Conservation (phyloP, 23 tunicate species). For the Phallusia fumigata region DNA sequence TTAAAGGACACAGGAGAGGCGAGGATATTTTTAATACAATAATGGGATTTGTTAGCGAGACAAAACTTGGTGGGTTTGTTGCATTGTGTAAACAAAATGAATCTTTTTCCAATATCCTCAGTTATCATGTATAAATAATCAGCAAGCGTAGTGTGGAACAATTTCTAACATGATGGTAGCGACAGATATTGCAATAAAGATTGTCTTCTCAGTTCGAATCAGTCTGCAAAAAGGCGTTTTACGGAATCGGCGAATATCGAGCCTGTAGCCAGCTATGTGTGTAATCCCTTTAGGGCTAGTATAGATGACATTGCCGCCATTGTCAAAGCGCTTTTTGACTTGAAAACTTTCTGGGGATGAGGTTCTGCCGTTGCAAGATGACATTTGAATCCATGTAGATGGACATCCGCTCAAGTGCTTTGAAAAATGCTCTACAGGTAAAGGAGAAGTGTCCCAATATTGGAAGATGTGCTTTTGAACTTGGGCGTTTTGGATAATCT, state of each 20-base stretch:
- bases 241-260: neutral
- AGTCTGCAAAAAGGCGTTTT: constrained; percentile 16
- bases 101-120: constrained; percentile 18
- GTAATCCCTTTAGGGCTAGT: neutral
- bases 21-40: constrained; percentile 15
- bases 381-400: constrained; percentile 10
- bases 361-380: neutral
- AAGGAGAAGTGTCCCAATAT: neutral
- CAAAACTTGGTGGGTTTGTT: constrained; percentile 19
- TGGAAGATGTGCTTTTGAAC: neutral
- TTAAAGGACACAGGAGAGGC: constrained; percentile 22
- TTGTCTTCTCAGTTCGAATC: constrained; percentile 18
- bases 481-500: neutral
- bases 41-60: neutral
- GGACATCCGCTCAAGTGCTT: constrained; percentile 2
- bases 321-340: neutral
- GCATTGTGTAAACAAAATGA: constrained; percentile 20
- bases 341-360: constrained; percentile 17
- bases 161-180: constrained; percentile 14
- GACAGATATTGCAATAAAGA: constrained; percentile 21
- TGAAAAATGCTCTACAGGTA: neutral
- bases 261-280: constrained; percentile 16
- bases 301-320: constrained; percentile 7
- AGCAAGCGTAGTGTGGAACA: constrained; percentile 27
- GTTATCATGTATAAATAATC: constrained; percentile 30